Conservation (phyloP, 2,888 invertebrate species). For the Monochamus alternatus region DNA sequence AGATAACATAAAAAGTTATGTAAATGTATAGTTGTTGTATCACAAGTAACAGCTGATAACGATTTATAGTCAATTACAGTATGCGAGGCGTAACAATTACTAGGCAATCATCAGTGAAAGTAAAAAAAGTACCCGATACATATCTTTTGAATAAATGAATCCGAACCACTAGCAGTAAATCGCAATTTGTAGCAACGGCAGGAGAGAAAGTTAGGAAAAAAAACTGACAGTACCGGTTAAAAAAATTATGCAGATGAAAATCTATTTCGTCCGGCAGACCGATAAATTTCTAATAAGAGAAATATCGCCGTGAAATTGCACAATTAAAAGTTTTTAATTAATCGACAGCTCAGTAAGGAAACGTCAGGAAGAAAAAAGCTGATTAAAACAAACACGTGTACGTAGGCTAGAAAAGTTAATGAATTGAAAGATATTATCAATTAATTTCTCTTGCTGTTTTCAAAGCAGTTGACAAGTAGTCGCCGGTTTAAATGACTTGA, state of each 20-base stretch:
- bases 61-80: too few species aligned
- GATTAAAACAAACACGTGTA: slow-evolving; percentile 31
- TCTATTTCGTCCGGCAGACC: slow-evolving; percentile 12
- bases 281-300: slow-evolving; percentile 38
- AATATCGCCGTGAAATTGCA: slow-evolving; percentile 21
- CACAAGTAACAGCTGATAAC: too few species aligned
- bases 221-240: slow-evolving; percentile 9
- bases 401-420: slow-evolving; percentile 32
- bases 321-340: slow-evolving; percentile 35
- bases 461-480: background rate
- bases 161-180: background rate
- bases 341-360: slow-evolving; percentile 32
- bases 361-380: slow-evolving; percentile 24
- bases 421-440: slow-evolving; percentile 24
- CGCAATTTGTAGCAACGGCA: too few species aligned
- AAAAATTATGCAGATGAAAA: background rate
- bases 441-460: slow-evolving; percentile 20
- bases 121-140: slow-evolving; percentile 6
- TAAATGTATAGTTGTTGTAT: too few species aligned
- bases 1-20: too few species aligned
- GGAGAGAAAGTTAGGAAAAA: slow-evolving; percentile 23
- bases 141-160: slow-evolving; percentile 13
- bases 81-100: background rate
- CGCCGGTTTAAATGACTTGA: too few species aligned
- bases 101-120: slow-evolving; percentile 23